These are phyloP conservation scores for Meleagris gallopavo DNA, from an alignment of 2,113 vertebrate genomes.

Conservation along the genomic window DNA sequence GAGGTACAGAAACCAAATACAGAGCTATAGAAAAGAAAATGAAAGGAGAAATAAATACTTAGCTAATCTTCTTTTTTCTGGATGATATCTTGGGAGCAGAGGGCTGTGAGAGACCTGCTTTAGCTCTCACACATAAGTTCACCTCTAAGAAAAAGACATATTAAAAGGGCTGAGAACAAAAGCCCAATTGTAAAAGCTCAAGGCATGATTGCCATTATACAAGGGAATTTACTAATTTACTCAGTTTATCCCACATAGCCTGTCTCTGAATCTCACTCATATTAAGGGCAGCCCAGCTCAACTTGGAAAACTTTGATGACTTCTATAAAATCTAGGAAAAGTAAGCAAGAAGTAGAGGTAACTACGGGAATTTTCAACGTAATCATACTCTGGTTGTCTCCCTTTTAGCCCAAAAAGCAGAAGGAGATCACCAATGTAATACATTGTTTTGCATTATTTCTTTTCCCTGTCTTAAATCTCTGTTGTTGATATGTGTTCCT, in stretches of 20 bases:
- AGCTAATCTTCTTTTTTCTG: neutral
- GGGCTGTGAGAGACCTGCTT: neutral
- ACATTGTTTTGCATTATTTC: neutral
- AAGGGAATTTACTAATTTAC: constrained; percentile 35
- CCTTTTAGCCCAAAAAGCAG: neutral
- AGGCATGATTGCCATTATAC: neutral
- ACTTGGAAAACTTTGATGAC: neutral
- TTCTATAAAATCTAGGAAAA: neutral
- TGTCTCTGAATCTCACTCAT: constrained; percentile 11
- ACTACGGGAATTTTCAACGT: neutral
- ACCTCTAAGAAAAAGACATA: constrained; percentile 21
- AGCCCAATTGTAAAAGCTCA: constrained; percentile 29
- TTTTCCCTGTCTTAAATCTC: neutral
- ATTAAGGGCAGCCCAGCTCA: neutral
- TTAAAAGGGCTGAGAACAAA: constrained; percentile 46
- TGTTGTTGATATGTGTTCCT: neutral
- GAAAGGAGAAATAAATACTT: neutral
- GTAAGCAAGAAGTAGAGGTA: neutral
- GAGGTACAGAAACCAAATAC: neutral
- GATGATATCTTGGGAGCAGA: neutral
- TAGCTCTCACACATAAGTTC: constrained; percentile 10
- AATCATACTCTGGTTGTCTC: neutral
- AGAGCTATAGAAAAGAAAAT: constrained; percentile 9
- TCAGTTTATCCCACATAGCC: neutral
- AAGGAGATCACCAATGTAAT: neutral